These are phyloP conservation scores for Lycorma delicatula DNA, from an alignment of 1,140 invertebrate species.

Conservation along the genomic window DNA sequence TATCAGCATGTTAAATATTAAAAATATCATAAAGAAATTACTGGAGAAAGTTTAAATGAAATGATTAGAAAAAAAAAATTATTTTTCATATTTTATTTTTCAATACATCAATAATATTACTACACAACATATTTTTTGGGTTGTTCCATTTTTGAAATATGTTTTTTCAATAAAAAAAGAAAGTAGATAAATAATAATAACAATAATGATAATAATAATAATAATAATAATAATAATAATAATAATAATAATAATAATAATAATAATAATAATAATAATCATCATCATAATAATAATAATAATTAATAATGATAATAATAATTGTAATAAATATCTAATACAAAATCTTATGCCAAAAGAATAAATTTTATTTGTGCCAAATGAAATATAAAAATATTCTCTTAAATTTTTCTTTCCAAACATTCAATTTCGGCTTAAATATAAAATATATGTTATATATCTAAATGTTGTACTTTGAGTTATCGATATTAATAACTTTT, in stretches of 20 bases:
- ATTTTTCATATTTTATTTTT: slow-evolving; percentile 25
- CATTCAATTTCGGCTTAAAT: slow-evolving; percentile 3
- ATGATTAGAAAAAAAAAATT: too few relatives aligned
- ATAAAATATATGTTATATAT: neutral
- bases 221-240: neutral
- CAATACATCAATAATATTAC: slow-evolving; percentile 30
- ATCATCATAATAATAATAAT: too few relatives aligned
- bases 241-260: slow-evolving; percentile 10
- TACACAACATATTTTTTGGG: slow-evolving; percentile 31
- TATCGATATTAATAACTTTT: neutral
- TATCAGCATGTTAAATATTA: too few relatives aligned
- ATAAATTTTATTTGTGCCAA: slow-evolving; percentile 3
- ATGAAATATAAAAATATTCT: slow-evolving; percentile 6
- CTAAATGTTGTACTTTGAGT: neutral
- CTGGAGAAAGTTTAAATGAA: too few relatives aligned
- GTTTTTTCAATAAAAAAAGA: neutral
- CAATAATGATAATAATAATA: slow-evolving; percentile 3
- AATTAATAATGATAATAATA: neutral
- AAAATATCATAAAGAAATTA: too few relatives aligned
- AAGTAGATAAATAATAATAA: too few relatives aligned
- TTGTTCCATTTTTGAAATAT: slow-evolving; percentile 25
- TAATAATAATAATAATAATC: too few relatives aligned
- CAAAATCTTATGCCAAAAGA: slow-evolving; percentile 3
- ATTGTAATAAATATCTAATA: slow-evolving; percentile 2
- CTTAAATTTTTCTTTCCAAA: neutral